Evolutionary conservation across 2,888 invertebrate genomes (phyloP).

Genomic region (Drosophila tanythrix): DNA sequence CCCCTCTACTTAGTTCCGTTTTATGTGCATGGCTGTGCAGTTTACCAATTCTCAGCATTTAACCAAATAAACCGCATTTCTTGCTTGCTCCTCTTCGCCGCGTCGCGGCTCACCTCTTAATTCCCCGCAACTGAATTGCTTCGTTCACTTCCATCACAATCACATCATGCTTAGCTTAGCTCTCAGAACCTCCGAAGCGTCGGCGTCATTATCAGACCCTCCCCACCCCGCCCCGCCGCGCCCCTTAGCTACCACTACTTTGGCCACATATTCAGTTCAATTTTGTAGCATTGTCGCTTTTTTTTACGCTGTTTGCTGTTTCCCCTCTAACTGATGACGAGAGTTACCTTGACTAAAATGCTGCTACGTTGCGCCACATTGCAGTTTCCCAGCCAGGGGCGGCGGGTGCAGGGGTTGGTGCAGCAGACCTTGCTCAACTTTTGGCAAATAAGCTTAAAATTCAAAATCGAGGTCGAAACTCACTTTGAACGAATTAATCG

Average conservation of each 20-base stretch:
- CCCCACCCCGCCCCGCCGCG: background rate
- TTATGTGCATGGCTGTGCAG: conserved; percentile 40
- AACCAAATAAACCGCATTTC: conserved; percentile 71
- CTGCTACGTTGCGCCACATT: conserved; percentile 23
- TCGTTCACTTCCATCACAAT: conserved; percentile 46
- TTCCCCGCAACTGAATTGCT: conserved; percentile 11
- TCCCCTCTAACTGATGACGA: conserved; percentile 29
- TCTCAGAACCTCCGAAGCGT: conserved; percentile 26
- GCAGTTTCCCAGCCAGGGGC: conserved; percentile 12
- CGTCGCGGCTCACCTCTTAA: background rate
- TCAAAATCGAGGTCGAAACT: background rate
- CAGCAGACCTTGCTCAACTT: background rate
- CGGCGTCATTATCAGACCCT: conserved; percentile 50
- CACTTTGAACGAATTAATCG: background rate
- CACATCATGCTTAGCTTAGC: conserved; percentile 44
- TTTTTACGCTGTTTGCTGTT: conserved; percentile 19
- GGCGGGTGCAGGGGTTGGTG: background rate
- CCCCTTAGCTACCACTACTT: background rate
- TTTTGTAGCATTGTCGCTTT: conserved; percentile 52
- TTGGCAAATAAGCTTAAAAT: background rate
- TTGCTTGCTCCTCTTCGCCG: background rate
- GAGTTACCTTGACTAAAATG: conserved; percentile 53
- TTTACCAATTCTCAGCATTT: conserved; percentile 78
- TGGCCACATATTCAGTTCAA: conserved; percentile 32
- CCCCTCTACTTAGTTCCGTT: background rate